Evolutionary conservation across 2,113 vertebrate species (phyloP).

Genomic region (Pimephales promelas): DNA sequence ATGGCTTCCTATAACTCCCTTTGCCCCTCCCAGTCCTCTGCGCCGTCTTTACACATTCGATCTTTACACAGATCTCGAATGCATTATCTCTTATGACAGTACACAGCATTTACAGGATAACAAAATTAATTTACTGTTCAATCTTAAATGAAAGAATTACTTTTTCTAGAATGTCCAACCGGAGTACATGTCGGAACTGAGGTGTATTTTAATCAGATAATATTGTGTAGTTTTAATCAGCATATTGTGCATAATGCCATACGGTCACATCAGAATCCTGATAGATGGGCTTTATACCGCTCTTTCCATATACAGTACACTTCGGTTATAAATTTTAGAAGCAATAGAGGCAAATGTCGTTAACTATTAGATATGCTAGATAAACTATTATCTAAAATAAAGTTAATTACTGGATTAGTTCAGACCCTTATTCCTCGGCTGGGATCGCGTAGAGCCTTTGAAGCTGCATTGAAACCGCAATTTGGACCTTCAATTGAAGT

Average conservation of each 20-base stretch:
- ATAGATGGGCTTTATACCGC: background rate
- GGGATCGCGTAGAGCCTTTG: no score
- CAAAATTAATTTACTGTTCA: conserved; percentile 3
- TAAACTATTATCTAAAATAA: background rate
- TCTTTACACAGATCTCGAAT: conserved; percentile 40
- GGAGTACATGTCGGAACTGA: background rate
- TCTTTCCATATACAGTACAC: no score
- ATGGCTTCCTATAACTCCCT: conserved; percentile 57
- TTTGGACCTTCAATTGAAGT: no score
- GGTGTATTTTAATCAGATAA: background rate
- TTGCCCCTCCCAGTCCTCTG: conserved; percentile 17
- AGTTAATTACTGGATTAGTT: background rate
- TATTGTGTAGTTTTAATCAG: background rate
- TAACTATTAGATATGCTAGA: background rate
- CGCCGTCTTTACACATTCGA: conserved; percentile 49
- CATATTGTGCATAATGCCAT: no score
- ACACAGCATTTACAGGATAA: background rate
- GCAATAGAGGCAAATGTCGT: background rate
- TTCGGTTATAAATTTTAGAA: background rate
- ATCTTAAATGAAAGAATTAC: background rate
- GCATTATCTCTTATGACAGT: conserved; percentile 25
- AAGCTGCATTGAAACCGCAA: no score
- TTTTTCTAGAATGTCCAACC: background rate
- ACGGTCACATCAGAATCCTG: background rate
- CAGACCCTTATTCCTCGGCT: no score